Evolutionary conservation across 2,113 vertebrate species (phyloP).

Genomic region (Hypomesus transpacificus): DNA sequence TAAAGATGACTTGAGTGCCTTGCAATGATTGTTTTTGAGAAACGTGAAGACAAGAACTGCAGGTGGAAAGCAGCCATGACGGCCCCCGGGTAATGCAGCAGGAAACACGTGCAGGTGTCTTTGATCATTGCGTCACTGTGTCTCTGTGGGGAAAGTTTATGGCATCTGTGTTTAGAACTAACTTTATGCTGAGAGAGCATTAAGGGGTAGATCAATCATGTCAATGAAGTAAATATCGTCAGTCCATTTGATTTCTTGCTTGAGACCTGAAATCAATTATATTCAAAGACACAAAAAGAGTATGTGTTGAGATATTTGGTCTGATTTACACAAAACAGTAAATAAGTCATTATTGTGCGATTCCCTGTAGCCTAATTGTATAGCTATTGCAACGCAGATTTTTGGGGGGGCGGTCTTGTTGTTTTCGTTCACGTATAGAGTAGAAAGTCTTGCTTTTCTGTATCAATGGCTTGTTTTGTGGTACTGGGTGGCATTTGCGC

Average conservation of each 20-base stretch:
- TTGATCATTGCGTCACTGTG: neutral
- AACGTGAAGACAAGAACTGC: neutral
- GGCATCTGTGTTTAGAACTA: no score
- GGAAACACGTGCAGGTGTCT: neutral
- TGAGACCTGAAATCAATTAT: neutral
- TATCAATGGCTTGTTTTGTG: slow-evolving; percentile 23
- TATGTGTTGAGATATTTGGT: neutral
- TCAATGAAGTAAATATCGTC: no score
- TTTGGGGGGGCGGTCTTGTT: slow-evolving; percentile 18
- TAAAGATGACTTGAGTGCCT: no score
- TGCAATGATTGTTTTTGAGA: neutral
- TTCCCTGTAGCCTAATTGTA: slow-evolving; percentile 18
- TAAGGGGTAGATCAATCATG: no score
- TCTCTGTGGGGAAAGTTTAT: neutral
- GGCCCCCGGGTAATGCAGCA: no score
- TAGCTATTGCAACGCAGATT: slow-evolving; percentile 25
- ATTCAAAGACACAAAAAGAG: neutral
- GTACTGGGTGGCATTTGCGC: slow-evolving; percentile 3
- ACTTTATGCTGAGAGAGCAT: no score
- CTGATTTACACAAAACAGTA: no score
- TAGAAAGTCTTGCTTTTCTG: slow-evolving; percentile 29
- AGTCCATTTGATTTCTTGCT: no score
- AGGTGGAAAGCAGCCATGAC: neutral
- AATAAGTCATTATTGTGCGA: slow-evolving; percentile 25
- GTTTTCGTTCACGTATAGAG: slow-evolving; percentile 34